These are phyloP conservation scores for Deilephila elpenor DNA, from an alignment of 2,888 invertebrate species.

Conservation along the genomic window DNA sequence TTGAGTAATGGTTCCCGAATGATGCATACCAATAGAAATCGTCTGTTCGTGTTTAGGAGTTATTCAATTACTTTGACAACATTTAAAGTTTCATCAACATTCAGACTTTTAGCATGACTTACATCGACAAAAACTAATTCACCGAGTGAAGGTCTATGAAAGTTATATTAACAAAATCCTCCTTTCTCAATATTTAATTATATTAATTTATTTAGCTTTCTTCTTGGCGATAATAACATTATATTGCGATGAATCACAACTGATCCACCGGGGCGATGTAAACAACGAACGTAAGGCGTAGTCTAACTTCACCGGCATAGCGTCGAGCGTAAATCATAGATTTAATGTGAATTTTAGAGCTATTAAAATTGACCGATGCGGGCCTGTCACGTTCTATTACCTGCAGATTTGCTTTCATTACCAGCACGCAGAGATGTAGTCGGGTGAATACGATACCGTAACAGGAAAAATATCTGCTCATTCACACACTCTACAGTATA, in stretches of 20 bases:
- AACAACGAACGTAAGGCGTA: constrained; percentile 24
- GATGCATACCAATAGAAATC: too few species aligned
- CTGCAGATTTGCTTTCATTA: constrained; percentile 43
- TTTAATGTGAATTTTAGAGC: constrained; percentile 49
- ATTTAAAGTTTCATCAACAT: background rate
- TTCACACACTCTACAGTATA: too few species aligned
- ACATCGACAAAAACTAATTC: background rate
- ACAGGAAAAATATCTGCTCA: too few species aligned
- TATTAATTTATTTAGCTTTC: background rate
- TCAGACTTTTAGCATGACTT: background rate
- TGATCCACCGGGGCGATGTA: background rate
- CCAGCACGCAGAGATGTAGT: constrained; percentile 26
- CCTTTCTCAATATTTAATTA: constrained; percentile 19
- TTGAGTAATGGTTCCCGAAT: too few species aligned
- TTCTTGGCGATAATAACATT: constrained; percentile 12
- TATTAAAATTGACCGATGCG: constrained; percentile 45
- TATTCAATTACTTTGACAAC: background rate
- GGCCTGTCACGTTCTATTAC: constrained; percentile 46
- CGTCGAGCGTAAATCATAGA: constrained; percentile 36
- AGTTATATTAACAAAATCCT: background rate
- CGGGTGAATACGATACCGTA: constrained; percentile 3
- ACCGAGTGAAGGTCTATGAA: constrained; percentile 10
- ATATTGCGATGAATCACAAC: constrained; percentile 19
- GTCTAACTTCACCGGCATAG: constrained; percentile 34
- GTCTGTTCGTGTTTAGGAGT: too few species aligned